Evolutionary conservation across 1,140 invertebrate species (phyloP).

Genomic region (Andrena cerasifolii): DNA sequence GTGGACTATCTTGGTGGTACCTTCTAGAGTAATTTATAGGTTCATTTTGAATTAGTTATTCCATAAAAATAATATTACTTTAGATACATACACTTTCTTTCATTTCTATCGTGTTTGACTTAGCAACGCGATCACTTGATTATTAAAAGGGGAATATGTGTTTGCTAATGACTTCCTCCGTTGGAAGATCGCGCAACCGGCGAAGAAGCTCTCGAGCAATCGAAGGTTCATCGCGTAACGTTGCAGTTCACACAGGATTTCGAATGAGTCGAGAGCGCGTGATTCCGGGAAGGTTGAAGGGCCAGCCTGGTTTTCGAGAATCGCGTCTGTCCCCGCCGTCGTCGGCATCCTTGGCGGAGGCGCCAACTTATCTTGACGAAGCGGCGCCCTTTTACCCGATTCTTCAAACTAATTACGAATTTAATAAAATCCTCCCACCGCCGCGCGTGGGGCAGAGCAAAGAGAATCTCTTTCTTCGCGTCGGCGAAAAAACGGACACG

Average conservation of each 20-base stretch:
- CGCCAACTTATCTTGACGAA: constrained; percentile 69
- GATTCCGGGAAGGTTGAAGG: constrained; percentile 64
- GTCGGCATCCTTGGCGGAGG: constrained; percentile 63
- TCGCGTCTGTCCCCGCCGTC: constrained; percentile 65
- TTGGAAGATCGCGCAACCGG: not conserved
- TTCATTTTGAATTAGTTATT: too few species aligned
- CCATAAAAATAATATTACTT: too few species aligned
- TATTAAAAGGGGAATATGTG: too few species aligned
- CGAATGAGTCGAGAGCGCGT: constrained; percentile 21
- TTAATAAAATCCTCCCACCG: constrained; percentile 70
- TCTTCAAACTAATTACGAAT: constrained; percentile 77
- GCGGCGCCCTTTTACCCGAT: constrained; percentile 69
- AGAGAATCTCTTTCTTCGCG: constrained; percentile 37
- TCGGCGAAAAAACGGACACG: not conserved
- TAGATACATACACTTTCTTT: too few species aligned
- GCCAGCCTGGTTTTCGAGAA: constrained; percentile 71
- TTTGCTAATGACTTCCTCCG: not conserved
- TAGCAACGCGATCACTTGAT: too few species aligned
- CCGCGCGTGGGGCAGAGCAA: not conserved
- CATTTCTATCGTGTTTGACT: too few species aligned
- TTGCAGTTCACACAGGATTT: constrained; percentile 31
- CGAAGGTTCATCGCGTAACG: constrained; percentile 12
- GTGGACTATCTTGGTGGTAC: too few species aligned
- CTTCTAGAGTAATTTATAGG: too few species aligned
- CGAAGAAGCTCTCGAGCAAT: too few species aligned